These are phyloP conservation scores for Meta bourneti DNA, from an alignment of 2,888 invertebrate species.

Conservation along the genomic window DNA sequence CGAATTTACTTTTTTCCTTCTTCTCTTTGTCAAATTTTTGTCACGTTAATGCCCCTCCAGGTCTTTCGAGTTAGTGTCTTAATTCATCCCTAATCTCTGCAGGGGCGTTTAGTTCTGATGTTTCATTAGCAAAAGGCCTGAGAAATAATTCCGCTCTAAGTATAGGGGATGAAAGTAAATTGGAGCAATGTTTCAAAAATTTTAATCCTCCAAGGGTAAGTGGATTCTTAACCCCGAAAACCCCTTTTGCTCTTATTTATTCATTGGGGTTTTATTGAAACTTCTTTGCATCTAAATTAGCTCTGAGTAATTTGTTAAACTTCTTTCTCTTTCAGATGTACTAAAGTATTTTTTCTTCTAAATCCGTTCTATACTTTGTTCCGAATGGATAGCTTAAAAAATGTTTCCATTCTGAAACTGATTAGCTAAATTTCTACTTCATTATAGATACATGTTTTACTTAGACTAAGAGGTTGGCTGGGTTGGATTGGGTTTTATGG, in stretches of 20 bases:
- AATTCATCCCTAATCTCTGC: conserved; percentile 56
- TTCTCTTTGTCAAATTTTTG: conserved; percentile 49
- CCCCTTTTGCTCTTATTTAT: conserved; percentile 54
- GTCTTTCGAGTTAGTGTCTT: conserved; percentile 30
- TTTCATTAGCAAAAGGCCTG: conserved; percentile 42
- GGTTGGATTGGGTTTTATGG: too few species aligned
- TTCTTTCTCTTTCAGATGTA: too few species aligned
- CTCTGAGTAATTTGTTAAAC: neutral
- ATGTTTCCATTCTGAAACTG: too few species aligned
- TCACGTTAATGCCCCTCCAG: conserved; percentile 33
- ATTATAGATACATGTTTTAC: too few species aligned
- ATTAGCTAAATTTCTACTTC: too few species aligned
- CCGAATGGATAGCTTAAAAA: too few species aligned
- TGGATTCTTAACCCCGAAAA: conserved; percentile 57
- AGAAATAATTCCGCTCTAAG: conserved; percentile 65
- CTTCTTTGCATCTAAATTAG: neutral
- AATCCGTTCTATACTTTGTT: too few species aligned
- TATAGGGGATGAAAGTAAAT: conserved; percentile 56
- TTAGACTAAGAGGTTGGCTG: too few species aligned
- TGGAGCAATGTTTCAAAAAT: conserved; percentile 61
- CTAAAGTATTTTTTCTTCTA: too few species aligned
- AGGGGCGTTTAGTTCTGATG: conserved; percentile 7
- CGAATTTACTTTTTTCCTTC: conserved; percentile 1
- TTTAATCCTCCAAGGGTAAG: conserved; percentile 59
- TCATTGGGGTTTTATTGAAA: conserved; percentile 53